Conservation (phyloP, 2,113 vertebrate species). For the Gymnorhina tibicen region DNA sequence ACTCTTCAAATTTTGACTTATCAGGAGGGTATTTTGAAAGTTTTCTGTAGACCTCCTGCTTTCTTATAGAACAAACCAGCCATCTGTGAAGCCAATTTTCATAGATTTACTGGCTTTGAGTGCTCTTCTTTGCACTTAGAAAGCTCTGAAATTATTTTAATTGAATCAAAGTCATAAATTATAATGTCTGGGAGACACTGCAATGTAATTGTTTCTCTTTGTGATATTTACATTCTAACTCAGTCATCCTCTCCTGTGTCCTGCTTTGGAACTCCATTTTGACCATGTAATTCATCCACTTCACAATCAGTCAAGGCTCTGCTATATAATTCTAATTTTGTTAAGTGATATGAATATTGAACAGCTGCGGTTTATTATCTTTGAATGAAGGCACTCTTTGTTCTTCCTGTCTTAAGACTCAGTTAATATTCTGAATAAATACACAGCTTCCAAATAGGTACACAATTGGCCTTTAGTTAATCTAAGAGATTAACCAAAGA, state of each 20-base stretch:
- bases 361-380: conserved; percentile 4
- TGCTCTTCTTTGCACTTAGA: conserved; percentile 1
- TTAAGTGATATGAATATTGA: conserved; percentile 21
- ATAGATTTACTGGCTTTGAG: background rate
- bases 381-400: background rate
- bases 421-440: conserved; percentile 39
- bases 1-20: background rate
- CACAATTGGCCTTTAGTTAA: conserved; percentile 4
- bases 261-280: background rate
- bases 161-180: conserved; percentile 24
- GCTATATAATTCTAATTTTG: background rate
- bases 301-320: background rate
- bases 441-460: background rate
- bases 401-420: conserved; percentile 3
- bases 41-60: conserved; percentile 13
- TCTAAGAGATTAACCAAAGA: background rate
- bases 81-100: conserved; percentile 59
- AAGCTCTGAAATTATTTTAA: conserved; percentile 58
- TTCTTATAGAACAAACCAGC: conserved; percentile 49
- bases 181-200: background rate
- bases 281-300: background rate
- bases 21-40: background rate
- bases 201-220: background rate
- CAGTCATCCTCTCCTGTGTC: background rate
- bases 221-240: conserved; percentile 19